Conservation (phyloP, 2,797 vertebrate genomes). For the Peromyscus melanophrys region DNA sequence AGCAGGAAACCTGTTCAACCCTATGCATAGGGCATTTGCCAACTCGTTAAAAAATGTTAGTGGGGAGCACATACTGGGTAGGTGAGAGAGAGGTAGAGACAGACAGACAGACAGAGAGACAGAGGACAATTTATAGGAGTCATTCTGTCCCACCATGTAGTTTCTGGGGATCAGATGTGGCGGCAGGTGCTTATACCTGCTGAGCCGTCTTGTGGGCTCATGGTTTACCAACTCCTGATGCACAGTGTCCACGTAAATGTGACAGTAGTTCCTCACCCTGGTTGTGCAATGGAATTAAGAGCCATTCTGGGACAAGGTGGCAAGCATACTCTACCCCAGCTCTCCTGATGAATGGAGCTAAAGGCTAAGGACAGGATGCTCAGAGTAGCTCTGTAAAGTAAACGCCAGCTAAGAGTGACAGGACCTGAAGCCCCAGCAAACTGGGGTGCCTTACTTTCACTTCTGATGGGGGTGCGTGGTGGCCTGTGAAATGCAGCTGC, state of each 20-base stretch:
- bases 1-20: neutral
- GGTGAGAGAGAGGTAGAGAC: too few relatives aligned
- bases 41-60: neutral
- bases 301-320: neutral
- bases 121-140: neutral
- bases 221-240: neutral
- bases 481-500: neutral
- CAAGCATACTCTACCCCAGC: neutral
- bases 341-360: neutral
- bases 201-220: neutral
- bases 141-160: neutral
- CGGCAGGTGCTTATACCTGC: neutral
- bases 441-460: constrained; percentile 25
- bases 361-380: neutral
- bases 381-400: neutral
- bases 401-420: neutral
- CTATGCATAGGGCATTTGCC: neutral
- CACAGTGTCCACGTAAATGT: neutral
- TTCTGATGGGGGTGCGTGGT: neutral
- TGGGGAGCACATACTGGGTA: neutral
- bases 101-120: neutral
- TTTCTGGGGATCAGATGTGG: neutral
- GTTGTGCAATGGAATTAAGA: neutral
- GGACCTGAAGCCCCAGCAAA: neutral
- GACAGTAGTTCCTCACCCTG: neutral